Evolutionary conservation across 2,797 vertebrate species (phyloP), one percentile per base, ranked within the genome.

Genomic region (Melanotaenia pygmaea): DNA sequence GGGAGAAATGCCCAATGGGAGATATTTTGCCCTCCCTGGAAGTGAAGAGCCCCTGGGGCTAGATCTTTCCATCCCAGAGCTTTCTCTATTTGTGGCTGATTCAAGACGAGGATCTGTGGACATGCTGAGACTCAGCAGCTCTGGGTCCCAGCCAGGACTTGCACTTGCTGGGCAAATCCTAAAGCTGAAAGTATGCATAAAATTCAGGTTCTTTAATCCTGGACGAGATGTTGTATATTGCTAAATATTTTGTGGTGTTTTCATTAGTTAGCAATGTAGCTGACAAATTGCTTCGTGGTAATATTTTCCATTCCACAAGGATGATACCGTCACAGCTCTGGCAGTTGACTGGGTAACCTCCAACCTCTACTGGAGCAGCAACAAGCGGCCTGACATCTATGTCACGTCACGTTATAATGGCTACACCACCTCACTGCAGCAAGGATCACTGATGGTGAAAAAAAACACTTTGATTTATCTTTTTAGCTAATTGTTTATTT

Each of bases 271-370:
- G 45, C 5, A 13, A 18, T 26, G 22, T 9, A 22, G 2, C 13
- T 4, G 16, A 6, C 12, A n/a, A 64, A 3, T 24, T 18, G 26
- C 28, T 50, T 47, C 5, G 22, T 45, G 10, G 6, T n/a, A 3
- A 61, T 63, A 47, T 30, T 20, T 1, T 82, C 9, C 1, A 0
- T 53, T 34, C 20, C 53, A 60, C 1, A 62, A 91, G 85, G 94
- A 91, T n/a, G 92, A 82, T 0, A 74, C 90, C 0, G 82, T 94
- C 0, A 93, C 91, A 0, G 91, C 93, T 43, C 72, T 99, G 64
- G 96, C 96, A 18, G 87, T 98, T 2, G 97, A 98, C 91, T 98
- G 97, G 97, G 85, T 96, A 80, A 97, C 95, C 0, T 90, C 89
- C 1, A 98, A 96, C 84, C 73, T 98, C 12, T 98, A 96, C 87